Evolutionary conservation across 1,140 invertebrate genomes (phyloP), one percentile per base, ranked within the genome.

Genomic region (Phortica variegata): DNA sequence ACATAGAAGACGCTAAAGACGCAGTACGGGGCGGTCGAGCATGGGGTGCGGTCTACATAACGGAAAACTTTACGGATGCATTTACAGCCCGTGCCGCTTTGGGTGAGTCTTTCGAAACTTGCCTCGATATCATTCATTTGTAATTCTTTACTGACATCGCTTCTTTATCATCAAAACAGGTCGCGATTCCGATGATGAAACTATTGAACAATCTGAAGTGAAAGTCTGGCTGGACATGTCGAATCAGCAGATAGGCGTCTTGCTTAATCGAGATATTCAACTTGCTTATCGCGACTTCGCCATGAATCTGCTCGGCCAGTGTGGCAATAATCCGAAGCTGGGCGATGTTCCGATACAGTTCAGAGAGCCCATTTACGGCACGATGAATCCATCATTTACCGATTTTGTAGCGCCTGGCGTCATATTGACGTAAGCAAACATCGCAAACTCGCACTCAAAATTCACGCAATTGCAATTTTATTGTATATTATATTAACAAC

Each of bases 331-430:
- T 78, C 83, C 85, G 12, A 89, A 88, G 66, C 77, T 91, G 18
- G 89, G 88, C 29, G 87, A 90, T 68, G 85, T 92, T 36, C 90
- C 90, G 4, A 87, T 93, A 54, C 85, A 89, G 65, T 88, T 89
- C 74, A 83, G 82, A 56, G 82, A 90, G 10, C 91, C 92, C 4
- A 87, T 97, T 57, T 97, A 96, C 77, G 94, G 93, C 41, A 85
- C 85, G 18, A 84, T 82, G 57, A 83, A 89, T 59, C 91, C 93
- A 16, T 92, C 89, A 47, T 96, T 96, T 70, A 95, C 91, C 2
- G 90, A 96, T 77, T 97, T 97, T 77, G 94, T 95, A 53, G 93
- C 93, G 20, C 93, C 94, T 29, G 94, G 94, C 57, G 89, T 97
- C 44, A 93, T 96, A 68, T 78, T 96, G 52, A 95, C 90, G 90